Conservation (phyloP, 2,888 invertebrate genomes). For the Pogonocherus hispidulus region DNA sequence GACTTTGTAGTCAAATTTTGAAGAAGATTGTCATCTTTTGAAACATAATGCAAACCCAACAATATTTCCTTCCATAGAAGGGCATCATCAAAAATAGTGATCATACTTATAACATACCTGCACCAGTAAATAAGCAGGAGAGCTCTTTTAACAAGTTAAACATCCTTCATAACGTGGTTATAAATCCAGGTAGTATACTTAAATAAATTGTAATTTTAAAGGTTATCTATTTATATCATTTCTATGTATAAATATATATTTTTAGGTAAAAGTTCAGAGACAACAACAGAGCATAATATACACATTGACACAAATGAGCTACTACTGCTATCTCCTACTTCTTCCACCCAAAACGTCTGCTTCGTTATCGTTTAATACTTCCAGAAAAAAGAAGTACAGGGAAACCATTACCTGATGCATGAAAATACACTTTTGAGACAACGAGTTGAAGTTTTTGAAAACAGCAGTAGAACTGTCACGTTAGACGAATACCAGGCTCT, state of each 20-base stretch:
- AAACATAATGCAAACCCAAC: conserved; percentile 2
- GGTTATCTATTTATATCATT: background rate
- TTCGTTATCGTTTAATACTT: conserved; percentile 1
- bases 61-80: conserved; percentile 4
- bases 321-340: too few species aligned
- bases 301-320: too few species aligned
- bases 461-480: conserved; percentile 10
- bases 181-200: too few species aligned
- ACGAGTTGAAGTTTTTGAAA: conserved; percentile 8
- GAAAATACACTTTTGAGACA: conserved; percentile 3
- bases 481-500: conserved; percentile 9
- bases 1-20: background rate
- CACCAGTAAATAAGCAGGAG: conserved; percentile 10
- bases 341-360: conserved; percentile 10
- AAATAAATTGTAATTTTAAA: conserved; percentile 5
- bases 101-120: conserved; percentile 1
- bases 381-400: conserved; percentile 3
- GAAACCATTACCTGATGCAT: background rate
- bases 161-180: too few species aligned
- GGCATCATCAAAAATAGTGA: background rate
- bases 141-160: background rate
- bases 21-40: background rate
- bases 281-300: background rate
- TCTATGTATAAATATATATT: background rate
- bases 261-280: conserved; percentile 9